phyloP scores from a whole-genome alignment of 1,140 invertebrate genomes.

The Mactra quadrangularis region DNA sequence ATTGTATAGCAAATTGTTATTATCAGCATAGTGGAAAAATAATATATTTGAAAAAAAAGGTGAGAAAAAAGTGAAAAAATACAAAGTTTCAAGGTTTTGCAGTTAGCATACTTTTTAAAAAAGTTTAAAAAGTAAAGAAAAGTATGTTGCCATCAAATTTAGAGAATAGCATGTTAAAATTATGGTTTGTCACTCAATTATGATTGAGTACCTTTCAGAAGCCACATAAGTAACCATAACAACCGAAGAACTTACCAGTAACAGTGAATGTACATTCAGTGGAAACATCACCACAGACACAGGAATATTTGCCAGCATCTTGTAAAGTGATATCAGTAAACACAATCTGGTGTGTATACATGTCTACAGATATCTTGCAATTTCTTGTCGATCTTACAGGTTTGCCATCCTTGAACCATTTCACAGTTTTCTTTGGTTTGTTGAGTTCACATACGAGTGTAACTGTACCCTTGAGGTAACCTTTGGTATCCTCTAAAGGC shows the following conservation, averaged over 20 bases:
- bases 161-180: no score
- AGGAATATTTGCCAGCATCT: conserved; percentile 78
- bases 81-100: no score
- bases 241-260: conserved; percentile 79
- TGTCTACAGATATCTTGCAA: conserved; percentile 86
- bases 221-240: no score
- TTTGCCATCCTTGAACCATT: conserved; percentile 95
- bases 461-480: conserved; percentile 60
- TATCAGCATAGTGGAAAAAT: no score
- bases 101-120: no score
- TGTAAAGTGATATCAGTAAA: conserved; percentile 75
- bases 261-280: conserved; percentile 77
- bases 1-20: no score
- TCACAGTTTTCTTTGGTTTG: conserved; percentile 67
- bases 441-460: conserved; percentile 67
- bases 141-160: no score
- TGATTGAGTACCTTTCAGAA: no score
- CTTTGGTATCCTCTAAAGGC: conserved; percentile 63
- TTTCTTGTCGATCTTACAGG: conserved; percentile 86
- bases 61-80: no score
- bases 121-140: no score
- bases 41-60: no score
- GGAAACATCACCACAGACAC: conserved; percentile 75
- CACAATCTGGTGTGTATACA: conserved; percentile 76
- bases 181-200: no score